A percentile compares a stretch with the other conserved stretches of the same genome.
Conservation (phyloP, 2,113 vertebrate genomes). For the Plestiodon gilberti region DNA sequence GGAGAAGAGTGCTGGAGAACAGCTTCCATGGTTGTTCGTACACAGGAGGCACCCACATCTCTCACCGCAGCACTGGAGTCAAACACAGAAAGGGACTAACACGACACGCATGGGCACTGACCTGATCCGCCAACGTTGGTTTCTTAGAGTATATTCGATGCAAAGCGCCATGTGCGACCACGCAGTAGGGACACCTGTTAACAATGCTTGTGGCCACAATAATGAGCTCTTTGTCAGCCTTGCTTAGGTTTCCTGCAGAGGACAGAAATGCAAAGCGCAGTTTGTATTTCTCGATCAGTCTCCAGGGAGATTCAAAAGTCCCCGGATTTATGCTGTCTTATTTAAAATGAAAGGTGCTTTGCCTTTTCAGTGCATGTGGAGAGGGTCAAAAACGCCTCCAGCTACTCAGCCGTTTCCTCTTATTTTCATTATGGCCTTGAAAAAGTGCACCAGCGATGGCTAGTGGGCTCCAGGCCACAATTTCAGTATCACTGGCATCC, state of each 20-base stretch:
- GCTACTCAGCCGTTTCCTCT: not conserved
- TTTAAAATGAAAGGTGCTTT: not conserved
- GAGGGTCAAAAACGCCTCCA: not conserved
- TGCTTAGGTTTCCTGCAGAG: slow-evolving; percentile 78
- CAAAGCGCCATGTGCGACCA: slow-evolving; percentile 83
- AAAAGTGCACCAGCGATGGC: not conserved
- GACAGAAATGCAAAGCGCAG: slow-evolving; percentile 25
- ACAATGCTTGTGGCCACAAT: slow-evolving; percentile 83
- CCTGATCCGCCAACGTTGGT: slow-evolving; percentile 82
- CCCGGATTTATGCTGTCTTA: not conserved
- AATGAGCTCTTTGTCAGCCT: slow-evolving; percentile 87
- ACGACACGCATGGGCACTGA: slow-evolving; percentile 37
- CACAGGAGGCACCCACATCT: not conserved
- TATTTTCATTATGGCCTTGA: not conserved
- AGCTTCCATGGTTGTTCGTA: not conserved
- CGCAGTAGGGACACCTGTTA: slow-evolving; percentile 85
- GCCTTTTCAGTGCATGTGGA: not conserved
- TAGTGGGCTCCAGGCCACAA: not conserved
- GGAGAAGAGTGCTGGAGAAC: not conserved
- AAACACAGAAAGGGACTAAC: accelerated
- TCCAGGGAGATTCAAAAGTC: not conserved
- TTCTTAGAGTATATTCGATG: slow-evolving; percentile 88
- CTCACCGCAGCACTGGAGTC: not conserved
- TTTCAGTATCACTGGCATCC: not conserved
- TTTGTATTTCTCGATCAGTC: not conserved